phyloP scores from a whole-genome alignment of 2,888 invertebrate genomes.

The Drosophila kambysellisi region DNA sequence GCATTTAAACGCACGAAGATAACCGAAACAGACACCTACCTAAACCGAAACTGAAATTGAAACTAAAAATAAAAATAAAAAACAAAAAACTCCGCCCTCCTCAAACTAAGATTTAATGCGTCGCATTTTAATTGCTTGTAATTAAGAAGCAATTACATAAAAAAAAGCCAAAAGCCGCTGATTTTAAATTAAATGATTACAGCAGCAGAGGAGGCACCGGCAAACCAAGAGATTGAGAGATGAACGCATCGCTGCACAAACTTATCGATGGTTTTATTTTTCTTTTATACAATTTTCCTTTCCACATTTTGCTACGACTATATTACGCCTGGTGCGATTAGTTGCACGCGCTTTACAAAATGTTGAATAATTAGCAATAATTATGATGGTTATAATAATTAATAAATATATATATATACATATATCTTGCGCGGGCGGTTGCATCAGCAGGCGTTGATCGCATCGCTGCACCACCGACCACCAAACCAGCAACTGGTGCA shows the following conservation, averaged over 20 bases:
- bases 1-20: conserved; percentile 1
- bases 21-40: conserved; percentile 16
- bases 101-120: conserved; percentile 52
- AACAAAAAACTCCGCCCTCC: conserved; percentile 28
- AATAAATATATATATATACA: conserved; percentile 1
- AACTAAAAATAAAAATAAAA: conserved; percentile 10
- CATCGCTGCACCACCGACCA: conserved; percentile 57
- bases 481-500: conserved; percentile 46
- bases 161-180: conserved; percentile 55
- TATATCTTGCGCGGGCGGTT: conserved; percentile 59
- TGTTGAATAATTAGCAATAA: conserved; percentile 76
- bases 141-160: conserved; percentile 78
- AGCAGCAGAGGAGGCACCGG: conserved; percentile 46
- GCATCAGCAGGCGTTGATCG: conserved; percentile 56
- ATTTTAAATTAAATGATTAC: conserved; percentile 78
- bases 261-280: conserved; percentile 40
- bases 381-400: conserved; percentile 74
- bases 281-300: conserved; percentile 9
- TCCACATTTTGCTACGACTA: conserved; percentile 6
- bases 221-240: conserved; percentile 20
- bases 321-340: conserved; percentile 53
- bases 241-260: conserved; percentile 64
- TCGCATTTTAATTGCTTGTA: conserved; percentile 73
- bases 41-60: background rate
- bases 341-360: conserved; percentile 71